Percentiles rank a stretch among this genome's conserved stretches.
phyloP scores from a whole-genome alignment of 1,140 invertebrate genomes.

The Drosophila eugracilis region DNA sequence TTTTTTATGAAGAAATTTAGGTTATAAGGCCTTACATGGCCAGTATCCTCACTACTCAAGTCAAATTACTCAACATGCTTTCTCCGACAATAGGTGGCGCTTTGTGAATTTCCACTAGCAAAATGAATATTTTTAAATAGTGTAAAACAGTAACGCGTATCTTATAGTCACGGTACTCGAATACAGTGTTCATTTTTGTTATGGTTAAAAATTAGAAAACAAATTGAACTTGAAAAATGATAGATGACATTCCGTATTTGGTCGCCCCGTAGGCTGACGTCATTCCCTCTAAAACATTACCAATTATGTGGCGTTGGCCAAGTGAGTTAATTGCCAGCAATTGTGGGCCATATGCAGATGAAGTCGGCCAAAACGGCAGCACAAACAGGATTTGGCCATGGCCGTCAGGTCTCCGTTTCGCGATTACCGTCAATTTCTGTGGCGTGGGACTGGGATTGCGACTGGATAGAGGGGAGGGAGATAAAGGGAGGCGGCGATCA shows the following conservation, averaged over 20 bases:
- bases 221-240: neutral
- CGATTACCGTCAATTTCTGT: slow-evolving; percentile 14
- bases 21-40: too few relatives aligned
- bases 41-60: too few relatives aligned
- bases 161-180: too few relatives aligned
- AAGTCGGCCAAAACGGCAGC: slow-evolving; percentile 10
- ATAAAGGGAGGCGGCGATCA: slow-evolving; percentile 14
- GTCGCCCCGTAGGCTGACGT: neutral
- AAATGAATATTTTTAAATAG: too few relatives aligned
- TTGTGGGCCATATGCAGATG: slow-evolving; percentile 45
- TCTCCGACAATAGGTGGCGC: too few relatives aligned
- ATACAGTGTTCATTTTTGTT: too few relatives aligned
- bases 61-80: too few relatives aligned
- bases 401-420: slow-evolving; percentile 19
- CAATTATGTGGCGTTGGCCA: slow-evolving; percentile 22
- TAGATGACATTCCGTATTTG: slow-evolving; percentile 2
- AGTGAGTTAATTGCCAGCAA: slow-evolving; percentile 39
- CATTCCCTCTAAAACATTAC: slow-evolving; percentile 8
- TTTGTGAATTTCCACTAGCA: too few relatives aligned
- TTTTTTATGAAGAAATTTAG: too few relatives aligned
- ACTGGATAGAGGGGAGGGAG: neutral
- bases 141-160: too few relatives aligned
- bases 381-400: slow-evolving; percentile 53
- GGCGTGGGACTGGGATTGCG: slow-evolving; percentile 26
- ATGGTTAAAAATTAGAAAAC: neutral